Evolutionary conservation across 2,113 vertebrate genomes (phyloP), one percentile per base, ranked within the genome.

Genomic region (Eudyptes chrysolophus): DNA sequence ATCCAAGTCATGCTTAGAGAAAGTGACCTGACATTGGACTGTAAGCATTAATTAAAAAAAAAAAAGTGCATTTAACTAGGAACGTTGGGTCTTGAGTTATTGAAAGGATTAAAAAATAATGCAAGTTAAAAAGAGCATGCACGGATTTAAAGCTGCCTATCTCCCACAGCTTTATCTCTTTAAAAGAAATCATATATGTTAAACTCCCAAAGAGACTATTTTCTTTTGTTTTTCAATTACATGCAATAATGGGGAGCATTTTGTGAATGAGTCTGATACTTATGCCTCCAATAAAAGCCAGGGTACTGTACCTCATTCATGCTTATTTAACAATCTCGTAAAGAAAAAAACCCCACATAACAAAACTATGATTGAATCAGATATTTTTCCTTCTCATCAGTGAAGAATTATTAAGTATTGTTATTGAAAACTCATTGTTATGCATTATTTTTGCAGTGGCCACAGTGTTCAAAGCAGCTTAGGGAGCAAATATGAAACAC

Each of bases 221-320:
- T 96, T 71, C 54, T 62, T 97, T 94, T 95, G 92, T 66, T 98
- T 96, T 97, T 94, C 77, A 84, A 72, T 97, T 97, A 84, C 27
- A 42, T 2, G 34, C 65, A 64, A 85, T 95, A 94, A 92, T 34
- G 52, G 36, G 65, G 72, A 90, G 54, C 66, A 75, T 95, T 97
- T 94, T 92, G 66, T 82, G 92, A 97, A 93, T 78, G 60, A 87
- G 38, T 78, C 49, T 81, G 76, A 87, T 89, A 40, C 44, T 60
- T 34, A 68, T 27, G 40, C 49, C 77, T 97, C 89, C 64, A 90
- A 66, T 65, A 96, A 96, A 96, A 84, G 12, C 12, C 64, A 62
- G 52, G 80, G 79, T 66, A 60, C 44, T 22, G 17, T 48, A 90
- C 90, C 60, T 85, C 60, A 46, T 81, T 89, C 78, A 76, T 69